Evolutionary conservation across 2,888 invertebrate genomes (phyloP).

Genomic region (Plebejus anna): DNA sequence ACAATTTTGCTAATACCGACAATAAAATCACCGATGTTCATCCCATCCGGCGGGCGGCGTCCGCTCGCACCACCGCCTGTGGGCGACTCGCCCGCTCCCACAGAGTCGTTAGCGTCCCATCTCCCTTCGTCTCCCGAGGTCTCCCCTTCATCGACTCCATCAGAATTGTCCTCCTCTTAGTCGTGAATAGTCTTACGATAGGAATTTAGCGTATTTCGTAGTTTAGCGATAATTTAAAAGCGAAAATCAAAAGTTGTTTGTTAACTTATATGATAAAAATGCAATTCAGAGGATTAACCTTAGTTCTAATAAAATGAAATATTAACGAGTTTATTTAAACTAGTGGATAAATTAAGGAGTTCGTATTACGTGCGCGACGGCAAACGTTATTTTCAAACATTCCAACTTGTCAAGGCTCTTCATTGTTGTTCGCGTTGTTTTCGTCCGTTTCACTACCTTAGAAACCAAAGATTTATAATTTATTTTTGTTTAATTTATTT

Average conservation of each 20-base stretch:
- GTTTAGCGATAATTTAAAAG: constrained; percentile 55
- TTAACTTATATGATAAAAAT: constrained; percentile 75
- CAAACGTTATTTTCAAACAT: constrained; percentile 47
- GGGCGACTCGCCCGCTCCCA: constrained; percentile 33
- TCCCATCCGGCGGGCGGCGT: background rate
- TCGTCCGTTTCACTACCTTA: constrained; percentile 49
- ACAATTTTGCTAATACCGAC: constrained; percentile 54
- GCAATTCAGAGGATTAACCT: constrained; percentile 78
- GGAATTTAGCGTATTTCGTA: constrained; percentile 65
- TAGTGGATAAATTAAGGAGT: constrained; percentile 53
- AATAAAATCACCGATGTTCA: constrained; percentile 48
- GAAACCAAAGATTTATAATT: constrained; percentile 47
- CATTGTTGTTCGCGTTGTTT: constrained; percentile 38
- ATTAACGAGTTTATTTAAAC: constrained; percentile 62
- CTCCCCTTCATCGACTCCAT: constrained; percentile 43
- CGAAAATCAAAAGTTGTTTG: constrained; percentile 72
- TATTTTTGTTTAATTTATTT: constrained; percentile 30
- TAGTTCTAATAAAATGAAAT: constrained; percentile 60
- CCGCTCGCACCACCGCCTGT: background rate
- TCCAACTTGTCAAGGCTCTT: background rate
- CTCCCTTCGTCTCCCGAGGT: constrained; percentile 43
- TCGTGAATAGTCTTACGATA: constrained; percentile 61
- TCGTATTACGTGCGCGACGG: constrained; percentile 44
- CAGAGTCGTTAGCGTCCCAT: constrained; percentile 31
- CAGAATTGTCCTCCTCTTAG: constrained; percentile 57